Base-by-base conservation (phyloP, 2,888 invertebrate genomes). In the Campopleginae sp. region DNA sequence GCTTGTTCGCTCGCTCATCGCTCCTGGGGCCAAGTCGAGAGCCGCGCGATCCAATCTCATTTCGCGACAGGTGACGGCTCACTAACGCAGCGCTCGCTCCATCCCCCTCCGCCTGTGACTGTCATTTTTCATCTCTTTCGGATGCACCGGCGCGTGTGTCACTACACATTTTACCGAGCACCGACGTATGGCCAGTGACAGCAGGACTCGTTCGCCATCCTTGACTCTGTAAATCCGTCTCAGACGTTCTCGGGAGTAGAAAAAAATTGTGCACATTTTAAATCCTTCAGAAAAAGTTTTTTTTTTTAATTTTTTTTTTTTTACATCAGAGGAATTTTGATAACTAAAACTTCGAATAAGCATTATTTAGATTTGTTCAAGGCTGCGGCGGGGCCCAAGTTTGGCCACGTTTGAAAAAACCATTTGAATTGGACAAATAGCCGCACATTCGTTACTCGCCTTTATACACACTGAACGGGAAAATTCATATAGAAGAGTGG, bases 401-500 rank as follows among this genome's bases (percentile, higher is more conserved):
- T n/a, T 61, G 33, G 1, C 27, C 6, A 4, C 27, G 14, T 27
- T 31, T 63, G 27, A 51, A 51, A n/a, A 51, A 51, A 19, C 23
- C 51, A 23, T 54, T 3, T 12, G 23, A 54, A 54, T 23, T 23
- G 23, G 12, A 27, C 5, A 27, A 58, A 58, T 27, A 8, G 23
- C 23, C 33, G 66, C 38, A 14, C 44, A 44, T 78, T 33, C 61
- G 31, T 23, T 54, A 46, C 38, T 12, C 5, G n/a, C 61, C 51
- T 12, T 23, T 65, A 42, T 48, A 61, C 19, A 66, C 38, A 38
- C 38, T 68, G 7, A 42, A 44, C 61, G 63, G 8, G 61, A 42
- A 12, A 19, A 65, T 61, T 78, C 72, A 54, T 54, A 80, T 82
- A 86, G 89, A 91, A 89, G 88, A 88, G 89, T 78, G 87, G 72